Evolutionary conservation across 2,888 invertebrate species (phyloP).

Genomic region (Mesorhabditis sp.): DNA sequence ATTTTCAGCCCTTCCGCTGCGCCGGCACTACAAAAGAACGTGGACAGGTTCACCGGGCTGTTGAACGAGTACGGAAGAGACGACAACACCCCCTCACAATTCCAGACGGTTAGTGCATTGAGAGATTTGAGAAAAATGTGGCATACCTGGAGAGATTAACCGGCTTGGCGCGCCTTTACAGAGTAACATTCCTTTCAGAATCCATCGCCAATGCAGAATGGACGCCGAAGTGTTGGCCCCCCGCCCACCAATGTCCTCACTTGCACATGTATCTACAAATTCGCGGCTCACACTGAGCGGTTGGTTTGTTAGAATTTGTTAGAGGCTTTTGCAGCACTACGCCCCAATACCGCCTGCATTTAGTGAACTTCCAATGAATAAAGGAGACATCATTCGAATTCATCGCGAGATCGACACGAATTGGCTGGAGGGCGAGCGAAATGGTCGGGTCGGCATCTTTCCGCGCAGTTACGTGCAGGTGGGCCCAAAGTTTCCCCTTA

Average conservation of each 20-base stretch:
- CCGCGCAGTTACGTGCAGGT: conserved; percentile 51
- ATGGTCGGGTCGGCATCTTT: conserved; percentile 50
- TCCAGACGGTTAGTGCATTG: too few species aligned
- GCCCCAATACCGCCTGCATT: conserved; percentile 8
- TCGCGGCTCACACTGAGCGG: neutral
- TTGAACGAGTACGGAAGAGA: conserved; percentile 34
- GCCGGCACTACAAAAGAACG: conserved; percentile 45
- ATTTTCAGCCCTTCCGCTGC: conserved; percentile 38
- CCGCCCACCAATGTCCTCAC: conserved; percentile 10
- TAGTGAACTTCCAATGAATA: conserved; percentile 48
- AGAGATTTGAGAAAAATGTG: too few species aligned
- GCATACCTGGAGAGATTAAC: neutral
- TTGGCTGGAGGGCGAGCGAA: conserved; percentile 54
- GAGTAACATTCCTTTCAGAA: conserved; percentile 15
- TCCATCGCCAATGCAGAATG: conserved; percentile 9
- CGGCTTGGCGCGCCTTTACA: conserved; percentile 7
- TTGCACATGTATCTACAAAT: conserved; percentile 9
- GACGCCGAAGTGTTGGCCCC: conserved; percentile 8
- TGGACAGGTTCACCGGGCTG: conserved; percentile 45
- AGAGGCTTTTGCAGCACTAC: too few species aligned
- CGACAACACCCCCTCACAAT: neutral
- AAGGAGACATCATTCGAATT: conserved; percentile 48
- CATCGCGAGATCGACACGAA: conserved; percentile 46
- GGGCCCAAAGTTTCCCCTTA: conserved; percentile 1
- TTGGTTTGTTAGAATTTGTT: neutral